A percentile compares a stretch with the other conserved stretches of the same genome.
phyloP scores from a whole-genome alignment of 2,113 vertebrate species.

The Psittacus erithacus region DNA sequence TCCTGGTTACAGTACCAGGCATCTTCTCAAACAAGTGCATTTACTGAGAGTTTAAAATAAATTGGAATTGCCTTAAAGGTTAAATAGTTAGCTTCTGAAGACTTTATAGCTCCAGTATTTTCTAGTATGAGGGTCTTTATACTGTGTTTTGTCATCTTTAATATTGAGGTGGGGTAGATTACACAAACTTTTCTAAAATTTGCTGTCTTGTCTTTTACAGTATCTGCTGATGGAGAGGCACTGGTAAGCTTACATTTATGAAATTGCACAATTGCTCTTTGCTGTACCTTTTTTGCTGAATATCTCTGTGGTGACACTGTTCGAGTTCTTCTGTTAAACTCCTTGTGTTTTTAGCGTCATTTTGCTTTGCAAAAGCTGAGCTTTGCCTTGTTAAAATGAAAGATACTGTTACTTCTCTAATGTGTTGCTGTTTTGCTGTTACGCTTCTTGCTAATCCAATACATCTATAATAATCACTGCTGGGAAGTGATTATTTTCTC shows the following conservation, averaged over 20 bases:
- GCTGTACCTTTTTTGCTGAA: not conserved
- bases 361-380: not conserved
- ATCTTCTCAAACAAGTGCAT: not conserved
- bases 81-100: not conserved
- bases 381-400: not conserved
- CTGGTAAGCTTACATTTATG: constrained; percentile 81
- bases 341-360: rapidly evolving
- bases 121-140: not conserved
- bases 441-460: rapidly evolving
- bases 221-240: constrained; percentile 86
- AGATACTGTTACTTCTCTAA: not conserved
- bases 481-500: not conserved
- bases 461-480: not conserved
- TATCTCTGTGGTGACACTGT: not conserved
- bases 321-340: not conserved
- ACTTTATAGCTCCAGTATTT: not conserved
- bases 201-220: constrained; percentile 68
- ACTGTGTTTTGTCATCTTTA: not conserved
- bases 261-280: not conserved
- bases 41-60: not conserved
- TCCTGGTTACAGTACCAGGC: not conserved
- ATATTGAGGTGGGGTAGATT: not conserved
- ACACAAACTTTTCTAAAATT: not conserved
- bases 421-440: not conserved
- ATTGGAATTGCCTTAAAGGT: not conserved